Evolutionary conservation across 1,140 invertebrate genomes (phyloP), one percentile per base, ranked within the genome.

Genomic region (Trachelipus rathkii): DNA sequence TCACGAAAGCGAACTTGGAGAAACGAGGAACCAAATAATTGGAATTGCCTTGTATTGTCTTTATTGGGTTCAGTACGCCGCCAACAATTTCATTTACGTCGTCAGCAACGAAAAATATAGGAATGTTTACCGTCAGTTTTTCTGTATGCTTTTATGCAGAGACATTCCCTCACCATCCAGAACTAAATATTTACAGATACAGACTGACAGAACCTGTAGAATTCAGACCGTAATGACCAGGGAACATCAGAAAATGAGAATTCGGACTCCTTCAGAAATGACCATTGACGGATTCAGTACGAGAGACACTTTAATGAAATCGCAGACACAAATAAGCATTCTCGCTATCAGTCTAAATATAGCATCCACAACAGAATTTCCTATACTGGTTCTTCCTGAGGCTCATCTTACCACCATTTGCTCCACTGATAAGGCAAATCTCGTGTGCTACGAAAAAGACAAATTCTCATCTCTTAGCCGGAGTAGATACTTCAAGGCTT

Each of bases 51-150:
- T 82, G 24, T 82, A 78, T 78, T 75, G 73, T 46, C 44, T 78
- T 66, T 81, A 81, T 71, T 81, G 78, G 78, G n/a, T 74, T 3
- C 78, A 82, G 74, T 82, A 82, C 46, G 70, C 71, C 44, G 67
- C 75, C 60, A 82, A 82, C 75, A 80, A 80, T 71, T 77, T 82
- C 72, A 78, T 82, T 50, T 82, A 82, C 50, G 81, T 78, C 10
- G 50, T 60, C 8, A 60, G 50, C 50, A 60, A 60, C 19, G 50
- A 60, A 60, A 60, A 60, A 60, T 60, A 3, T 60, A 60, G 50
- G 19, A 60, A 60, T 8, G 8, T 19, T 60, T 60, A 60, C 19
- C 50, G 8, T 13, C 50, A 60, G 19, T 19, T 60, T 13, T 60
- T 60, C 8, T 60, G 50, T 19, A 15, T 60, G 11, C 1, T 60